Base-by-base conservation (phyloP, 2,797 vertebrate genomes). In the Sebastolobus alascanus region DNA sequence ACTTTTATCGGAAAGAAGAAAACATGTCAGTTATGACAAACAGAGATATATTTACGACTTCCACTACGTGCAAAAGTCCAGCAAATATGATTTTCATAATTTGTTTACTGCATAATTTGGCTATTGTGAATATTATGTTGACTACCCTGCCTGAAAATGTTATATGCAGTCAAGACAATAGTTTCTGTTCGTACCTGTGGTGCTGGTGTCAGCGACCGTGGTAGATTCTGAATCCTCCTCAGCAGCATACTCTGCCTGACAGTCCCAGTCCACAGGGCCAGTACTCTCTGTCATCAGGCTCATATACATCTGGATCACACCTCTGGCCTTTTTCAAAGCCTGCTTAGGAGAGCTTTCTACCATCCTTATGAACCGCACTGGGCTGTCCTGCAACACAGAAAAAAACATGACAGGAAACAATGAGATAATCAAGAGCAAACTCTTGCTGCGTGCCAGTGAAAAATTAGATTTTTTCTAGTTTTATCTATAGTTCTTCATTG, bases 241-340 rank as follows among this genome's bases (percentile, higher is more conserved):
- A 11, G 84, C 76, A 52, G 90, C 65, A 73, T 92, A 94, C 65
- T 94, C 92, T 8, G 87, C 72, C 46, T 88, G 89, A 83, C 93
- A 94, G 77, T 83, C 87, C 93, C 93, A 94, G 72, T 92, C 75
- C 66, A 94, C 76, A 56, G 76, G 73, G 25, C 58, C 75, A 55
- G 61, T 37, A 25, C 65, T 88, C 65, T 90, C 67, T 60, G 64
- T 87, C 80, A 94, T 87, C 40, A 94, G 78, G 27, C 33, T 77
- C 87, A 87, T 78, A 68, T 92, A 94, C 75, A 92, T 88, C 38
- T 83, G 75, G 59, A 94, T 72, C 18, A 94, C 88, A 22, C 81
- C 65, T 73, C 81, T 75, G n/a, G 76, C 86, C 84, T 88, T 93
- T 75, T 72, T 73, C 35, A 94, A 69, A 25, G 86, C 85, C 52